These are phyloP conservation scores for Heteropelma amictum DNA, from an alignment of 2,888 invertebrate species.

Conservation along the genomic window DNA sequence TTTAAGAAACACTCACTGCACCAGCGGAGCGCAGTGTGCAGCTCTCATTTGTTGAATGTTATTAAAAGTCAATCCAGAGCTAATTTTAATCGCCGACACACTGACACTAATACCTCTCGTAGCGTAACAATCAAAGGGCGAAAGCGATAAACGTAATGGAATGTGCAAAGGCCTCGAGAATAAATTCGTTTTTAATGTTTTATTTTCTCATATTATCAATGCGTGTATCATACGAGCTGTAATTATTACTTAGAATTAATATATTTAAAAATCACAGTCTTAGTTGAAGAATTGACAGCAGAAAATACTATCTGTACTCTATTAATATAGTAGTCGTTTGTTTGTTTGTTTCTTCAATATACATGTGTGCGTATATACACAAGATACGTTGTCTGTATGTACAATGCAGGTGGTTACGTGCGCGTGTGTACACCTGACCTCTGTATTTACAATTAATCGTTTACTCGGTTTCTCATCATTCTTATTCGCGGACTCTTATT, in stretches of 20 bases:
- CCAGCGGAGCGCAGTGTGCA: no score
- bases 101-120: no score
- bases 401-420: constrained; percentile 64
- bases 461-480: constrained; percentile 15
- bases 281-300: constrained; percentile 78
- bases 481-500: constrained; percentile 52
- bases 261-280: constrained; percentile 78
- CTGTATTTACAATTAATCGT: constrained; percentile 49
- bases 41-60: no score
- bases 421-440: constrained; percentile 44
- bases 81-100: no score
- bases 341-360: constrained; percentile 37
- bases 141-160: neutral
- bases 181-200: constrained; percentile 58
- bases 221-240: constrained; percentile 73
- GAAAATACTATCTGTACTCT: constrained; percentile 77
- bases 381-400: constrained; percentile 65
- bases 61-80: no score
- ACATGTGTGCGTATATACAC: constrained; percentile 45
- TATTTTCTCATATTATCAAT: constrained; percentile 75
- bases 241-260: constrained; percentile 75
- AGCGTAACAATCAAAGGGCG: no score
- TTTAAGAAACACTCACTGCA: no score
- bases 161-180: neutral
- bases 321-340: constrained; percentile 63